A percentile compares a stretch with the other conserved stretches of the same genome.
Evolutionary conservation across 2,797 vertebrate genomes (phyloP).

Genomic region (Peromyscus melanophrys): DNA sequence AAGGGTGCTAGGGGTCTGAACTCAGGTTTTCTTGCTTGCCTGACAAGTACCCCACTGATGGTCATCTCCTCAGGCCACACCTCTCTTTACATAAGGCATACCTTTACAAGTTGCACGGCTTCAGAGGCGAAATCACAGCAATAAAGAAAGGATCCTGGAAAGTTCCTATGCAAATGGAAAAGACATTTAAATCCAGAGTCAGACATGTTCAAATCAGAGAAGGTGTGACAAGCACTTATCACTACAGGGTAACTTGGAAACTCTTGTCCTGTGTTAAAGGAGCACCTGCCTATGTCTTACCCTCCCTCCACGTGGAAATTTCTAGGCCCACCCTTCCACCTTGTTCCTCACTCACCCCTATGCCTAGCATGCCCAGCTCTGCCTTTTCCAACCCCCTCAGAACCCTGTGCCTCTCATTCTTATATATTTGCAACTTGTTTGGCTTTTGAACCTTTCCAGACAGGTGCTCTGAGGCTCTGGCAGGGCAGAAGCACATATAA

Average conservation of each 20-base stretch:
- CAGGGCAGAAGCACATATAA: not conserved
- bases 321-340: not conserved
- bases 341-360: not conserved
- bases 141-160: slow-evolving; percentile 92
- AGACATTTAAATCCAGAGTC: slow-evolving; percentile 77
- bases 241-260: slow-evolving; percentile 15
- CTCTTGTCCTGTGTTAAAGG: not conserved
- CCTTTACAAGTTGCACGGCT: slow-evolving; percentile 95
- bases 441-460: slow-evolving; percentile 10
- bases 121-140: slow-evolving; percentile 96
- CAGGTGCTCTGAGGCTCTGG: not conserved
- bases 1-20: not conserved
- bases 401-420: not conserved
- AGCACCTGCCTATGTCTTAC: not conserved
- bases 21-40: not conserved
- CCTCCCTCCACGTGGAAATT: not conserved
- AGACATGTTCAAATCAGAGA: slow-evolving; percentile 11
- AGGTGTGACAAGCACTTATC: not conserved
- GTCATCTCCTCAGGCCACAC: not conserved
- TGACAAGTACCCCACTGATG: not conserved
- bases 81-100: slow-evolving; percentile 85
- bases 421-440: not conserved
- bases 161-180: slow-evolving; percentile 86
- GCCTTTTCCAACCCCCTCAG: not conserved
- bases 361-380: not conserved